These are phyloP conservation scores for Toxonevra muliebris DNA, from an alignment of 2,888 invertebrate species.

Conservation along the genomic window DNA sequence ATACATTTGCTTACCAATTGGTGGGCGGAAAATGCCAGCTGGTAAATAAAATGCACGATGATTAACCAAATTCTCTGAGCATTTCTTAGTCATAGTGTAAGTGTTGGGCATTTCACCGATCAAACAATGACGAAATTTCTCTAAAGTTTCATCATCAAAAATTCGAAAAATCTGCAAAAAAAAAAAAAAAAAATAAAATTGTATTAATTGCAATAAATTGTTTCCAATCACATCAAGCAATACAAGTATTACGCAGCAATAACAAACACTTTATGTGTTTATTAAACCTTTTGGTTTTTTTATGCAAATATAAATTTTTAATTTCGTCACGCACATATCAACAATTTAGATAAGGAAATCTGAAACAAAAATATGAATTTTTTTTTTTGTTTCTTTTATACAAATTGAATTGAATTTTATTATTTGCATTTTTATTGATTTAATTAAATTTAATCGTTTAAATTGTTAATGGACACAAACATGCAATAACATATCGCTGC, in stretches of 20 bases:
- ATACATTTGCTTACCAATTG: conserved; percentile 65
- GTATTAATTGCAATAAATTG: neutral
- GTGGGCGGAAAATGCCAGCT: conserved; percentile 65
- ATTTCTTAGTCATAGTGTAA: conserved; percentile 66
- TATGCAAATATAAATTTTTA: neutral
- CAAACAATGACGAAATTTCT: conserved; percentile 62
- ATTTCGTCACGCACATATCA: conserved; percentile 1
- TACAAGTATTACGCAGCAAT: too few species aligned
- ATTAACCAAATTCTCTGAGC: conserved; percentile 64
- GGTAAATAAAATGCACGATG: conserved; percentile 62
- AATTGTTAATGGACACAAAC: neutral
- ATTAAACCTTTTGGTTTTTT: neutral
- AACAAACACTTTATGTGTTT: neutral
- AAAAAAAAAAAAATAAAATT: neutral
- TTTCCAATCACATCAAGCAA: neutral
- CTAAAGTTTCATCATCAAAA: conserved; percentile 61
- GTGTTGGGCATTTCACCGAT: conserved; percentile 65
- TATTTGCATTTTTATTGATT: conserved; percentile 12
- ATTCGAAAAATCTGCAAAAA: conserved; percentile 59
- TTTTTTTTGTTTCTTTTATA: neutral
- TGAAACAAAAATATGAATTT: too few species aligned
- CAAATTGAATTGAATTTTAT: neutral
- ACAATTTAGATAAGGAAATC: conserved; percentile 13
- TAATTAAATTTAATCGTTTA: conserved; percentile 14
- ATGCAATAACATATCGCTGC: conserved; percentile 15